phyloP scores from a whole-genome alignment of 2,888 invertebrate species.

The Physocephala rufipes region DNA sequence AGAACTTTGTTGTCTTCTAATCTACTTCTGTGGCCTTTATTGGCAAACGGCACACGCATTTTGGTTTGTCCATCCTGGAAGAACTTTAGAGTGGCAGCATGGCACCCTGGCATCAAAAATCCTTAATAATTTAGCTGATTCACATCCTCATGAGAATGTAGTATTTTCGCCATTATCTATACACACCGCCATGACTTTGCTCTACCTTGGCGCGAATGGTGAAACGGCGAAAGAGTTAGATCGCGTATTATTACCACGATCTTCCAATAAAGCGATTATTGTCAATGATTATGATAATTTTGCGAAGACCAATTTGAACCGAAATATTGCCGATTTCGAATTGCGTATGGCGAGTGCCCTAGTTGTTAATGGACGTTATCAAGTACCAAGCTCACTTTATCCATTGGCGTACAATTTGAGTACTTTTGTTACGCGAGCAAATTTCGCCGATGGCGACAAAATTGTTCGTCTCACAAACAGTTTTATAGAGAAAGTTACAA shows the following conservation, averaged over 20 bases:
- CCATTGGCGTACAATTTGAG: conserved; percentile 70
- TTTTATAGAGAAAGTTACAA: conserved; percentile 84
- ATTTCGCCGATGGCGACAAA: conserved; percentile 69
- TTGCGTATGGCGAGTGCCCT: conserved; percentile 77
- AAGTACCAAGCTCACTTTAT: conserved; percentile 69
- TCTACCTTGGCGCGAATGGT: no score
- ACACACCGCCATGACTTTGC: no score
- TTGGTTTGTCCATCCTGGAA: no score
- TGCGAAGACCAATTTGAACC: conserved; percentile 45
- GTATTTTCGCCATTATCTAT: no score
- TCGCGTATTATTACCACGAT: conserved; percentile 45
- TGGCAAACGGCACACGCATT: no score
- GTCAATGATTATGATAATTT: conserved; percentile 53
- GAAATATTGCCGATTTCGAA: conserved; percentile 37
- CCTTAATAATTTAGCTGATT: no score
- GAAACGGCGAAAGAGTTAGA: no score
- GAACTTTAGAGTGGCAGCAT: no score
- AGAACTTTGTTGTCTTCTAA: no score
- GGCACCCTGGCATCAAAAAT: no score
- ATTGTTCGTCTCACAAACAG: conserved; percentile 75
- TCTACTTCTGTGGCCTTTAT: no score
- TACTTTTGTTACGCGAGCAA: conserved; percentile 71
- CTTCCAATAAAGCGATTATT: conserved; percentile 47
- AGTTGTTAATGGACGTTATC: conserved; percentile 70
- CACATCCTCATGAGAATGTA: no score